Evolutionary conservation across 2,113 vertebrate species (phyloP), one percentile per base, ranked within the genome.

Genomic region (Rhabdornis inornatus): DNA sequence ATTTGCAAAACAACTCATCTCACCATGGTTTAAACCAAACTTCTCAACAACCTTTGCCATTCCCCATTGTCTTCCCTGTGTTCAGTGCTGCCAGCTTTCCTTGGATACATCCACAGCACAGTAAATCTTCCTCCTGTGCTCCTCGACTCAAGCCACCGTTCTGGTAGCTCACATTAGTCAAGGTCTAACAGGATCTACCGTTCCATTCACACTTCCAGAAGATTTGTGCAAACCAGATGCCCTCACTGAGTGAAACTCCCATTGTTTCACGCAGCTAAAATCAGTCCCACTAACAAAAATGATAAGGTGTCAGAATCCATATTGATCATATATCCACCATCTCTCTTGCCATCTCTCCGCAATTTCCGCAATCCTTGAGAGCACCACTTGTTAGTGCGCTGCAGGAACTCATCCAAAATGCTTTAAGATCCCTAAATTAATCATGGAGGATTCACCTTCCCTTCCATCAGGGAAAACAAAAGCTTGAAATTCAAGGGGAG

Each of bases 401-500:
- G 49, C 64, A 92, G 92, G 94, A 96, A 35, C 69, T 90, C 72
- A 92, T 90, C 95, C 93, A 83, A 95, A 93, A 95, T 65, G 72
- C 88, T 93, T 92, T 81, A 93, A 94, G 90, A 96, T 64, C 88
- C 76, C 65, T 60, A 79, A 90, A 89, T 88, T 88, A 91, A 94
- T 57, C 72, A 70, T 21, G 88, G 88, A 93, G 30, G 65, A 78
- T 90, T 90, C 94, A 89, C 92, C 83, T 90, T 86, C 85, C 72
- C 45, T 95, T 96, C 95, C 88, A 93, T 72, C 80, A 90, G 94
- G 76, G 37, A 81, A 93, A 95, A 95, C 35, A 96, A 94, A 93
- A 96, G 88, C 45, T 68, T 89, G 88, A 97, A 93, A 96, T 96
- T 92, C 83, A 94, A 93, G 96, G 95, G 90, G 95, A 95, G 96